Conservation (phyloP, 2,797 vertebrate species). For the Enteromius treurensis region DNA sequence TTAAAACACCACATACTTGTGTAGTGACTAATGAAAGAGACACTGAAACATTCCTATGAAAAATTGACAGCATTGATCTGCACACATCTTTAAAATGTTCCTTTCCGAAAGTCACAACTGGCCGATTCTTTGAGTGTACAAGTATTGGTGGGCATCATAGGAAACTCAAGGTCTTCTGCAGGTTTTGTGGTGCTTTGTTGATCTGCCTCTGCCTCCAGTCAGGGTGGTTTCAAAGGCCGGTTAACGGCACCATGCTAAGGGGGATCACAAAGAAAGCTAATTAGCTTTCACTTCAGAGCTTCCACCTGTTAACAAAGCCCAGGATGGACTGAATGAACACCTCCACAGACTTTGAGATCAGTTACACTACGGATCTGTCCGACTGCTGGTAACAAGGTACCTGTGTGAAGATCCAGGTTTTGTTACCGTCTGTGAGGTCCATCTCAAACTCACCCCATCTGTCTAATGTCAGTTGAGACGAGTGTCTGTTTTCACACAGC, state of each 20-base stretch:
- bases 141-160: background rate
- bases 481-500: background rate
- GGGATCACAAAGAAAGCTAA: constrained; percentile 25
- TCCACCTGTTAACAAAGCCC: constrained; percentile 10
- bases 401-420: constrained; percentile 12
- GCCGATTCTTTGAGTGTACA: background rate
- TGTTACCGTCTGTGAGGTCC: background rate
- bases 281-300: constrained; percentile 20
- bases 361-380: constrained; percentile 1
- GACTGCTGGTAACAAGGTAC: constrained; percentile 5
- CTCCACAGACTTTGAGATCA: constrained; percentile 16
- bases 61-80: constrained; percentile 15
- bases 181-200: background rate
- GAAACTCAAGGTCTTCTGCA: background rate
- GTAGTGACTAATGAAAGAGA: constrained; percentile 10
- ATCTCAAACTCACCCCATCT: background rate
- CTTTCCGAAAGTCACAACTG: background rate
- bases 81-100: background rate
- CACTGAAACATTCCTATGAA: constrained; percentile 5
- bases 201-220: background rate
- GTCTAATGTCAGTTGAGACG: background rate
- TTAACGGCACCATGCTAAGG: background rate
- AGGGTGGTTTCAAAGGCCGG: constrained; percentile 25
- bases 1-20: constrained; percentile 6
- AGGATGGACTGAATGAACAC: background rate